Conservation (phyloP, 2,797 vertebrate genomes). For the Danio kyathit region DNA sequence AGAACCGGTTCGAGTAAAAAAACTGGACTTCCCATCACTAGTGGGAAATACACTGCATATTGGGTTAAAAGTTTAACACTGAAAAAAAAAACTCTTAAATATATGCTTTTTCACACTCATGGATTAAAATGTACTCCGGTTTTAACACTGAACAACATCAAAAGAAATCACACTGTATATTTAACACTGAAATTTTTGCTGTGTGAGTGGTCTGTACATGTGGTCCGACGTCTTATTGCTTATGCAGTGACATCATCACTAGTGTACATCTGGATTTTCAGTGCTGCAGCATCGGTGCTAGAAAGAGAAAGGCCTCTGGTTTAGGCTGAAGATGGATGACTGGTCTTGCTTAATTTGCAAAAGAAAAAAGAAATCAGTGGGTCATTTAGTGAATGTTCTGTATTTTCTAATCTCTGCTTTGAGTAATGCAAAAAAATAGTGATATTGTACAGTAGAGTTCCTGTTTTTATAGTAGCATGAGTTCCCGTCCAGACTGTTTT, state of each 20-base stretch:
- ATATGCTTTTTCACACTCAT: too few species aligned
- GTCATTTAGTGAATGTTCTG: constrained; percentile 2
- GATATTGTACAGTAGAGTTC: background rate
- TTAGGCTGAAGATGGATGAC: background rate
- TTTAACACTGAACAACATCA: too few species aligned
- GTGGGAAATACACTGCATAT: too few species aligned
- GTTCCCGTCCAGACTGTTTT: background rate
- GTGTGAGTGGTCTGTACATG: constrained; percentile 62
- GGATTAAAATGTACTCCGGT: too few species aligned
- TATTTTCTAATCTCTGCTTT: constrained; percentile 6
- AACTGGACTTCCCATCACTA: too few species aligned
- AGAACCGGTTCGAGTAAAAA: too few species aligned
- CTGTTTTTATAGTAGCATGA: background rate
- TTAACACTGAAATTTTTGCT: too few species aligned
- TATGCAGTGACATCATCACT: constrained; percentile 65
- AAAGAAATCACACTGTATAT: too few species aligned
- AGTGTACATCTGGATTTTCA: constrained; percentile 64
- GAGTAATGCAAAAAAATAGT: background rate
- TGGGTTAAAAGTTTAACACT: too few species aligned
- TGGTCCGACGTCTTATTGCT: constrained; percentile 53
- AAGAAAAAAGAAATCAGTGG: background rate
- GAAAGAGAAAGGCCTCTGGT: constrained; percentile 4
- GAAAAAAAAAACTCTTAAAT: too few species aligned
- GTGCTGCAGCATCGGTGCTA: constrained; percentile 37
- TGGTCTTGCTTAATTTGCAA: background rate